These are phyloP conservation scores for Laticauda colubrina DNA, from an alignment of 2,113 vertebrate genomes.

Conservation along the genomic window DNA sequence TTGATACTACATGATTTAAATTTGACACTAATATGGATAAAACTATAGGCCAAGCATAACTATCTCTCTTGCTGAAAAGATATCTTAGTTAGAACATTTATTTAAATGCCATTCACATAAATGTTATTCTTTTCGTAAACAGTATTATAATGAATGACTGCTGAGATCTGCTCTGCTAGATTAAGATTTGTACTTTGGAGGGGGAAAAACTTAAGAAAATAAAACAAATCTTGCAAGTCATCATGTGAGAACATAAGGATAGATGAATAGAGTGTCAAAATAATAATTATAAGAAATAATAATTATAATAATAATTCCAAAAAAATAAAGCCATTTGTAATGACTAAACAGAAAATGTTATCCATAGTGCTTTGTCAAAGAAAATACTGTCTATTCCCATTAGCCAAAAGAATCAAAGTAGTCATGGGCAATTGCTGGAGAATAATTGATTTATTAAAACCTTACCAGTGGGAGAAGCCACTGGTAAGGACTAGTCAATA, in stretches of 20 bases:
- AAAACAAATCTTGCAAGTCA: background rate
- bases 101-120: background rate
- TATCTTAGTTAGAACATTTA: background rate
- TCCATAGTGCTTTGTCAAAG: background rate
- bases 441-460: background rate
- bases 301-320: no score
- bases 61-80: background rate
- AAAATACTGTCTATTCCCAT: background rate
- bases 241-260: background rate
- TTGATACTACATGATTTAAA: background rate
- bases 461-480: background rate
- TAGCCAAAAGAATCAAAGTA: background rate
- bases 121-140: background rate
- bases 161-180: constrained; percentile 1
- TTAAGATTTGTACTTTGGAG: background rate
- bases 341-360: background rate
- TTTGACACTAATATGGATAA: background rate
- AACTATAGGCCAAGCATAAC: background rate
- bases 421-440: background rate
- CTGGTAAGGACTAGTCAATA: background rate
- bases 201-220: background rate
- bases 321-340: background rate
- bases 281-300: background rate
- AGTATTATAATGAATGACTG: background rate
- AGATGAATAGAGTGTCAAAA: background rate